Conservation (phyloP, 2,797 vertebrate genomes). For the Eidolon dupreanum region DNA sequence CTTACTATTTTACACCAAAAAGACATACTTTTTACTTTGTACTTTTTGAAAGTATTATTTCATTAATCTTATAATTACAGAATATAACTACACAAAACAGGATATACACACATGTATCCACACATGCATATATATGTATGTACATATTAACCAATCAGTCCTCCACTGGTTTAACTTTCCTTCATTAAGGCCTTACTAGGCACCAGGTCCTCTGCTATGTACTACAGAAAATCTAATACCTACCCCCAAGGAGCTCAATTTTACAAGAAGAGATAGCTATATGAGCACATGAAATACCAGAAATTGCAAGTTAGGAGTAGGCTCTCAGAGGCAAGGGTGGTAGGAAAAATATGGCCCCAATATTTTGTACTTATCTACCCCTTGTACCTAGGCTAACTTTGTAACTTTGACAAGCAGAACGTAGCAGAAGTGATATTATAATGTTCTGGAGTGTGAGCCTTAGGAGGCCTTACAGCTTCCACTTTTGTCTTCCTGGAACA, state of each 20-base stretch:
- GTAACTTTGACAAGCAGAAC: neutral
- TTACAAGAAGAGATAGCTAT: neutral
- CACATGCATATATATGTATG: neutral
- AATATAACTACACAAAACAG: neutral
- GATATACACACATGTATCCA: neutral
- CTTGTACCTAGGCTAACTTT: neutral
- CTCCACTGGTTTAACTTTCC: neutral
- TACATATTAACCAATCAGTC: neutral
- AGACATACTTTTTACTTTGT: neutral
- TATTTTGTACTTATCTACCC: neutral
- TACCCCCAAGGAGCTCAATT: neutral
- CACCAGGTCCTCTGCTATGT: neutral
- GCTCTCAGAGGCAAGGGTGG: neutral
- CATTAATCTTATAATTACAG: neutral
- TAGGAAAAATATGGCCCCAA: neutral
- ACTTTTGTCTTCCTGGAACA: neutral
- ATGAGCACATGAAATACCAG: neutral
- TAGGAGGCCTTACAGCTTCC: neutral
- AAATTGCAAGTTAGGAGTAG: neutral
- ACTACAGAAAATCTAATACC: neutral
- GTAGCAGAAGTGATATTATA: neutral
- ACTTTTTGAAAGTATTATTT: neutral
- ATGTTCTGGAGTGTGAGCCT: neutral
- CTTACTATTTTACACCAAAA: neutral
- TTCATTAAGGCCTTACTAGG: neutral